phyloP scores from a whole-genome alignment of 2,797 vertebrate genomes.

The Danio aesculapii region DNA sequence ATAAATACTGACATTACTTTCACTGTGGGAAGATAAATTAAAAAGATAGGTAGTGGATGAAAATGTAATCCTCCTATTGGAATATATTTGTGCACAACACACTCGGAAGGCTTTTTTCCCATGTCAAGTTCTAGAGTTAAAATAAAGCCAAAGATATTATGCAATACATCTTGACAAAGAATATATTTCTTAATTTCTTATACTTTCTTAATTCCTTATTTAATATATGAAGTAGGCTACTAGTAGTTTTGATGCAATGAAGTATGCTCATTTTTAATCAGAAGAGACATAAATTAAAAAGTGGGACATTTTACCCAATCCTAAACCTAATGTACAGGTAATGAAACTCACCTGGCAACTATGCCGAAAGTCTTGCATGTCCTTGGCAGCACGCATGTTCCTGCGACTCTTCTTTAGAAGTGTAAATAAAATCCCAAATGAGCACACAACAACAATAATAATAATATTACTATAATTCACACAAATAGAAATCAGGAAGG shows the following conservation, averaged over 20 bases:
- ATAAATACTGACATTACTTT: neutral
- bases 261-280: no score
- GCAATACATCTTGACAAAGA: no score
- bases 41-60: neutral
- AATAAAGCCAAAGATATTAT: no score
- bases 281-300: neutral
- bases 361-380: conserved; percentile 86
- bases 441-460: neutral
- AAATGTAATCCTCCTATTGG: conserved; percentile 20
- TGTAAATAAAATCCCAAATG: neutral
- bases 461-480: no score
- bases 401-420: conserved; percentile 37
- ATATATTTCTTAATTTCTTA: no score
- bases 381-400: conserved; percentile 80
- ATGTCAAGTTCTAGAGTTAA: neutral
- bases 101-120: neutral
- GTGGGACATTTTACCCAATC: neutral
- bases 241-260: no score
- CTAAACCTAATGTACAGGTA: neutral
- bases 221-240: no score
- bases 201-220: no score
- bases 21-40: neutral
- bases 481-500: no score
- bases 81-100: conserved; percentile 35
- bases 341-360: conserved; percentile 80